Evolutionary conservation across 2,797 vertebrate genomes (phyloP).

Genomic region (Sebastes iracundus): DNA sequence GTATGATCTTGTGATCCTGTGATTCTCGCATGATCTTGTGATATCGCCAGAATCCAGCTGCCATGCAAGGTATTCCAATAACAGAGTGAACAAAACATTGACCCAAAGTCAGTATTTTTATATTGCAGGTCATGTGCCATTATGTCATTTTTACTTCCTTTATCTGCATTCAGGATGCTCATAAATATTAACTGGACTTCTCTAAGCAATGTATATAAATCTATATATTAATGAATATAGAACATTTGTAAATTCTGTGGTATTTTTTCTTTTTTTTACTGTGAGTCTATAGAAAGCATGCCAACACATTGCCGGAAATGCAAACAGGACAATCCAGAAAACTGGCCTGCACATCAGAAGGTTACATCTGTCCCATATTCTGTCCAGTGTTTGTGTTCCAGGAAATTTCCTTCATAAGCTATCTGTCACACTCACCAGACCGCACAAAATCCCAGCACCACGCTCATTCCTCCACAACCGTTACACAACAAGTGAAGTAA

Average conservation of each 20-base stretch:
- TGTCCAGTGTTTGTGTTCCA: neutral
- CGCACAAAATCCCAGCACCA: neutral
- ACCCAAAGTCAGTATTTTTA: too few species aligned
- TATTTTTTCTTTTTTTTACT: neutral
- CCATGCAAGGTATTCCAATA: too few species aligned
- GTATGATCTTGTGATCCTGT: too few species aligned
- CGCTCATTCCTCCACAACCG: neutral
- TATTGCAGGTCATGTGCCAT: neutral
- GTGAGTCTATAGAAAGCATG: neutral
- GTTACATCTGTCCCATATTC: slow-evolving; percentile 4
- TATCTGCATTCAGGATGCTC: neutral
- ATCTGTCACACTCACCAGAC: neutral
- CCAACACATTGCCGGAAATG: neutral
- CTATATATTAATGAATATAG: neutral
- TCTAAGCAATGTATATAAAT: neutral
- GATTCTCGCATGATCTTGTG: too few species aligned
- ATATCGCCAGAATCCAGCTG: too few species aligned
- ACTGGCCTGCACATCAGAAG: neutral
- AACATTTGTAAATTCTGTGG: neutral
- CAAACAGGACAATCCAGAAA: neutral
- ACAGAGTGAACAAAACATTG: too few species aligned
- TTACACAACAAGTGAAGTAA: neutral
- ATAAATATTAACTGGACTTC: neutral
- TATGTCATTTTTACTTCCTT: neutral
- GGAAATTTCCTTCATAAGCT: slow-evolving; percentile 9